A percentile compares a stretch with the other conserved stretches of the same genome.
phyloP scores from a whole-genome alignment of 2,113 vertebrate species.

The Vidua chalybeata region DNA sequence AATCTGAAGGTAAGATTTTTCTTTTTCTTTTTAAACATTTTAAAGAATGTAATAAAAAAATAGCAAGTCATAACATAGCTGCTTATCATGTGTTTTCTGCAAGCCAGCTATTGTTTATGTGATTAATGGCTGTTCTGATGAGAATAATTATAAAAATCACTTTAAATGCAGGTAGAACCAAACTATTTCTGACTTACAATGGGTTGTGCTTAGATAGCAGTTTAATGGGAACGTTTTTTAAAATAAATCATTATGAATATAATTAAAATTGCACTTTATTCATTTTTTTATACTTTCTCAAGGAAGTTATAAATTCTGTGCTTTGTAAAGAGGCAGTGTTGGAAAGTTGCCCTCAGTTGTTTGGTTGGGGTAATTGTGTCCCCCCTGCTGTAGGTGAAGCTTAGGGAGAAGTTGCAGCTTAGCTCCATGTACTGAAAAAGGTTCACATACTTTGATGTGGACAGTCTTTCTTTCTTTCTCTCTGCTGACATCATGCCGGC shows the following conservation, averaged over 20 bases:
- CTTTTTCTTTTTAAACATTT: not conserved
- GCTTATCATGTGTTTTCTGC: not conserved
- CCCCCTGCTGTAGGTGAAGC: not conserved
- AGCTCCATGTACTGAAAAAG: not conserved
- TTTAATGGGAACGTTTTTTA: not conserved
- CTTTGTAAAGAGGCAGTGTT: not conserved
- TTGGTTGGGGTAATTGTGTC: not conserved
- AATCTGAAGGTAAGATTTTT: constrained; percentile 85
- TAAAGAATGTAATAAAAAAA: not conserved
- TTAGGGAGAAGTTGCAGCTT: not conserved
- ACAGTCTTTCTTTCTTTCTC: not conserved
- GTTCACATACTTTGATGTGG: not conserved
- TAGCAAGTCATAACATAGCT: not conserved
- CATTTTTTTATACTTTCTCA: not conserved
- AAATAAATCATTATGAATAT: constrained; percentile 11
- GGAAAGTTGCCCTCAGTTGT: not conserved
- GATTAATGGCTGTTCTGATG: constrained; percentile 28
- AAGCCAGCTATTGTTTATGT: constrained; percentile 27
- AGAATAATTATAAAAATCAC: constrained; percentile 42
- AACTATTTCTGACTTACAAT: constrained; percentile 4
- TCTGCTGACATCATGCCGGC: not conserved
- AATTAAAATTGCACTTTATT: not conserved
- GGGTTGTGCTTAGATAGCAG: not conserved
- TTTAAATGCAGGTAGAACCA: constrained; percentile 19
- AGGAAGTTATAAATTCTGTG: not conserved